A percentile compares a stretch with the other conserved stretches of the same genome.
phyloP scores from a whole-genome alignment of 2,113 vertebrate genomes.

The Gobius niger region DNA sequence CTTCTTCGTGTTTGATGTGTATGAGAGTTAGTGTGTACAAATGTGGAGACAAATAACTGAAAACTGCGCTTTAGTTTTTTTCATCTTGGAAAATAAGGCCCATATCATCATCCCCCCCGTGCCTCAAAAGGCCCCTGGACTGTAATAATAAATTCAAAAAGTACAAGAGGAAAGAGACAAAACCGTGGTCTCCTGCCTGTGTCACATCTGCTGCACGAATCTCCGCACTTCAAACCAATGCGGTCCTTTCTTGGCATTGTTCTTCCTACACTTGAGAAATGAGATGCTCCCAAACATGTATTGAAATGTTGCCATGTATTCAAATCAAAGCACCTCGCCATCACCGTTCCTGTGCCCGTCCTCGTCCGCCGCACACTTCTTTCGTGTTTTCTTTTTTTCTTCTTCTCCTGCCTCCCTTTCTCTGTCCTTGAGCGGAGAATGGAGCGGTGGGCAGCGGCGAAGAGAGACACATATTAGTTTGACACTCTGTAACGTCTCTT shows the following conservation, averaged over 20 bases:
- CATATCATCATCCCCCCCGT: neutral
- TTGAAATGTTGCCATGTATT: slow-evolving; percentile 26
- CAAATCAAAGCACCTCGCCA: slow-evolving; percentile 32
- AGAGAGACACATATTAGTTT: slow-evolving; percentile 62
- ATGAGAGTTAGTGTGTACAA: too few species aligned
- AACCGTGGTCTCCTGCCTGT: neutral
- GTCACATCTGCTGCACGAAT: neutral
- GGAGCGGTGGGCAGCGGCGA: slow-evolving; percentile 62
- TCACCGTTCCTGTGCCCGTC: slow-evolving; percentile 12
- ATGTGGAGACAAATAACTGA: neutral
- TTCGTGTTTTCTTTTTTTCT: slow-evolving; percentile 15
- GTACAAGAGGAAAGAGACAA: neutral
- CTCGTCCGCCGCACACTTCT: slow-evolving; percentile 31
- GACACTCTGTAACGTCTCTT: slow-evolving; percentile 68
- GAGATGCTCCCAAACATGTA: slow-evolving; percentile 26
- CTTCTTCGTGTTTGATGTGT: too few species aligned
- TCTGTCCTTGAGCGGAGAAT: slow-evolving; percentile 68
- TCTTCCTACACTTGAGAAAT: slow-evolving; percentile 10
- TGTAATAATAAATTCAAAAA: neutral
- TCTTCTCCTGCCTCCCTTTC: slow-evolving; percentile 26
- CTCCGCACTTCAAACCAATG: neutral
- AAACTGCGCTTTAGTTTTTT: neutral
- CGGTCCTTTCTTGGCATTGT: slow-evolving; percentile 3
- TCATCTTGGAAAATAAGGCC: neutral
- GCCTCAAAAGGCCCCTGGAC: neutral